Conservation (phyloP, 37 sponge, comb jelly and placozoan genomes). For the Ianthella basta region DNA sequence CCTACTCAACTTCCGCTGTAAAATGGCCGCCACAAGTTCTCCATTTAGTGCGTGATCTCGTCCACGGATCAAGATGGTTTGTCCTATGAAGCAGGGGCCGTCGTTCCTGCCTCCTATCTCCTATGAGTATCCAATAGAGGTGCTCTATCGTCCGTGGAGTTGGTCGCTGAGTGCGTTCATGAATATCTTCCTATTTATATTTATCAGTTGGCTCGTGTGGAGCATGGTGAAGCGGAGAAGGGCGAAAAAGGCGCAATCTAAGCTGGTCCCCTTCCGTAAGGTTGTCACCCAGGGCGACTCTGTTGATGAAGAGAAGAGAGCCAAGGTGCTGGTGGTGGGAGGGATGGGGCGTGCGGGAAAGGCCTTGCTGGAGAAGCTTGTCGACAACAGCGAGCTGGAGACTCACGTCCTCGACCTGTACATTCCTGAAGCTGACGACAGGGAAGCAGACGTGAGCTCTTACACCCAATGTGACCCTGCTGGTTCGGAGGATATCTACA, state of each 20-base stretch:
- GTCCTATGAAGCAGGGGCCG: conserved; percentile 48
- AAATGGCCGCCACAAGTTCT: too few species aligned
- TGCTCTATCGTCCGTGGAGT: conserved; percentile 78
- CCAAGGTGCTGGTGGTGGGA: background rate
- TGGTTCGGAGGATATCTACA: background rate
- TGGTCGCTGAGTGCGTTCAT: conserved; percentile 66
- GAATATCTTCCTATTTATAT: conserved; percentile 53
- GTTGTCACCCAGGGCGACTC: background rate
- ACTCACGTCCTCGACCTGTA: background rate
- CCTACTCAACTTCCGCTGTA: too few species aligned
- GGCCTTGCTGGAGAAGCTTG: background rate
- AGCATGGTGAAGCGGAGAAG: background rate
- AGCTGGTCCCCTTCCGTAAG: conserved; percentile 10
- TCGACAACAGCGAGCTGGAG: background rate
- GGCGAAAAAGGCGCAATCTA: background rate
- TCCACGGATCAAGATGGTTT: conserved; percentile 66
- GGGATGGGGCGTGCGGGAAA: background rate
- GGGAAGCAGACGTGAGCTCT: background rate
- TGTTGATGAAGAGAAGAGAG: background rate
- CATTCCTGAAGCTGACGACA: background rate
- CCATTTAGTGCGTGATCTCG: too few species aligned
- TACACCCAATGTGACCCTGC: conserved; percentile 28
- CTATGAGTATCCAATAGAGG: conserved; percentile 59
- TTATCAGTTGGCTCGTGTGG: conserved; percentile 21
- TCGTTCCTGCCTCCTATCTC: background rate